Evolutionary conservation across 2,113 vertebrate genomes (phyloP), one percentile per base, ranked within the genome.

Genomic region (Manacus vitellinus): DNA sequence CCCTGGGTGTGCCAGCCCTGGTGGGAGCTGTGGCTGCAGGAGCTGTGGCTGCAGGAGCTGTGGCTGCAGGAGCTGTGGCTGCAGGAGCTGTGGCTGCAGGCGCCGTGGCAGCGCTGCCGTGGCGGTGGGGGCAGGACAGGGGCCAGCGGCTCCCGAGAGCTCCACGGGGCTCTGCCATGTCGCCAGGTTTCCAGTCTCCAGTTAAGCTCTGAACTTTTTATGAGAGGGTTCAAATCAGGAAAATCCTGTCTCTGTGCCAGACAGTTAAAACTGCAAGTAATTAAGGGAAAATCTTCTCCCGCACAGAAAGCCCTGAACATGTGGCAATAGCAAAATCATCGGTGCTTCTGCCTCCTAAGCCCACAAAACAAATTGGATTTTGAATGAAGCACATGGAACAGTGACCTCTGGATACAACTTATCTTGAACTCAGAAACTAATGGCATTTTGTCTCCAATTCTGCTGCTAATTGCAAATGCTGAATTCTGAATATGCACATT

Each of bases 311-410:
- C 28, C 20, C 74, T 7, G 28, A 63, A 43, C 90, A 44, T 52
- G 92, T 83, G 88, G 88, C 83, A 81, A 39, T 10, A 66, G 35
- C 52, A 20, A 28, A 66, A 75, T 24, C 27, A 55, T 59, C 71
- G 51, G 46, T 0, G 2, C 15, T 86, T 61, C 88, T 88, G 44
- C 78, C 62, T 58, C 1, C 0, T 23, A 21, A 93, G 67, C 78
- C 83, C 79, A 46, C 58, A 54, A 70, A 92, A 68, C 67, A 76
- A 80, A 90, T 10, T 79, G 76, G 72, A 49, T 94, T 92, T 83
- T 76, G 73, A 87, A 62, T 15, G 63, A 65, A 88, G 54, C 76
- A 49, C 83, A 44, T 76, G 84, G 89, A 85, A 35, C 14, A 5
- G 43, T 54, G 94, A 72, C 90, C 87, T 62, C 15, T 22, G 65